phyloP scores from a whole-genome alignment of 2,113 vertebrate genomes.

The Anas platyrhynchos region DNA sequence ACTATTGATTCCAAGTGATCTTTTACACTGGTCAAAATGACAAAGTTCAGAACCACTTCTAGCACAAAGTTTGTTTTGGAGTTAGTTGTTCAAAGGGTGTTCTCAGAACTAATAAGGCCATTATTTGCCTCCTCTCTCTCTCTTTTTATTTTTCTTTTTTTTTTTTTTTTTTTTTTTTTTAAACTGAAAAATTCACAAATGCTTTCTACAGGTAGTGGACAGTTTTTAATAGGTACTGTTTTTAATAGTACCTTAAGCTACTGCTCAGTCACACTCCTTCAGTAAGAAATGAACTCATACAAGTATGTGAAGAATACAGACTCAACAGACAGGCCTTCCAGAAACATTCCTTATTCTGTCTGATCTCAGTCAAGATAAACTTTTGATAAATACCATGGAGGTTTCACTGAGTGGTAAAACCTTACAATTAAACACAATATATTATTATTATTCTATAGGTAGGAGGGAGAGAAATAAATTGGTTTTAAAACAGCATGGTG shows the following conservation, averaged over 20 bases:
- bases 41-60: conserved; percentile 33
- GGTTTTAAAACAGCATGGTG: background rate
- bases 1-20: conserved; percentile 1
- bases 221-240: background rate
- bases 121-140: background rate
- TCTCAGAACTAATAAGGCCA: background rate
- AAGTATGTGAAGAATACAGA: background rate
- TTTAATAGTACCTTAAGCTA: background rate
- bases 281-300: background rate
- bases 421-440: background rate
- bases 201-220: background rate
- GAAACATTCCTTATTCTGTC: background rate
- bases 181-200: background rate
- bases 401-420: background rate
- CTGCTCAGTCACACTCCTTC: background rate
- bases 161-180: background rate
- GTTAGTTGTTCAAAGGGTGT: background rate
- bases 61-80: conserved; percentile 38
- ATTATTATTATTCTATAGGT: background rate
- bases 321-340: background rate
- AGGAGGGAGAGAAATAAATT: background rate
- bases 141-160: background rate
- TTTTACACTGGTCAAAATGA: background rate
- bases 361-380: background rate
- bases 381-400: background rate